Base-by-base conservation (phyloP, 2,113 vertebrate genomes). In the Tor tambroides region DNA sequence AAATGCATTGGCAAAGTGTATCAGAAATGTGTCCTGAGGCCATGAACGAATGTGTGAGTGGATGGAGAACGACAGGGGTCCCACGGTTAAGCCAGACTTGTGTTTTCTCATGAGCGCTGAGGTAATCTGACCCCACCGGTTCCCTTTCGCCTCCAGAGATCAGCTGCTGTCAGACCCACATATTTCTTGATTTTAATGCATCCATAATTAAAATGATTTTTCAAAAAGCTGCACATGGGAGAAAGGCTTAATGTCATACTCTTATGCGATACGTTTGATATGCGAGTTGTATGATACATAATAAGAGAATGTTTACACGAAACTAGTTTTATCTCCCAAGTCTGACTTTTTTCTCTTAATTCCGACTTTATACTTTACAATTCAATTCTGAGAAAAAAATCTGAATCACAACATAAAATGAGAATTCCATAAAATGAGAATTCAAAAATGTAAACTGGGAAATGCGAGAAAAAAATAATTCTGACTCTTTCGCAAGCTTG, bases 161-260 rank as follows among this genome's bases (percentile, higher is more conserved):
- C 61, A 67, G 61, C 80, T 82, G n/a, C 79, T 80, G 35, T 80
- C 56, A 63, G 32, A 6, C 54, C 2, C 6, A 15, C 54, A 80
- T 80, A 84, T 82, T 77, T 86, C 71, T 61, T 65, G 76, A 88
- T 87, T 89, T 91, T 91, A 89, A 93, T 92, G 91, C 51, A 90
- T 72, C 78, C 83, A 91, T 88, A 91, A 87, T 87, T 83, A 77
- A 67, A 35, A 71, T 54, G 85, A 89, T 87, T 88, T 80, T 87
- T 89, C 78, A 59, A 87, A 89, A 87, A 71, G 72, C 88, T 35
- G 82, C 30, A 80, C 54, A 88, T 86, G 83, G 51, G 77, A 80
- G 77, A 21, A 10, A 88, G 74, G 75, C 85, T 80, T 12, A 28
- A 75, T 26, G 43, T 81, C 38, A 81, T 76, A 89, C 38, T 84